Conservation (phyloP, 2,888 invertebrate species). For the Xestia xanthographa region DNA sequence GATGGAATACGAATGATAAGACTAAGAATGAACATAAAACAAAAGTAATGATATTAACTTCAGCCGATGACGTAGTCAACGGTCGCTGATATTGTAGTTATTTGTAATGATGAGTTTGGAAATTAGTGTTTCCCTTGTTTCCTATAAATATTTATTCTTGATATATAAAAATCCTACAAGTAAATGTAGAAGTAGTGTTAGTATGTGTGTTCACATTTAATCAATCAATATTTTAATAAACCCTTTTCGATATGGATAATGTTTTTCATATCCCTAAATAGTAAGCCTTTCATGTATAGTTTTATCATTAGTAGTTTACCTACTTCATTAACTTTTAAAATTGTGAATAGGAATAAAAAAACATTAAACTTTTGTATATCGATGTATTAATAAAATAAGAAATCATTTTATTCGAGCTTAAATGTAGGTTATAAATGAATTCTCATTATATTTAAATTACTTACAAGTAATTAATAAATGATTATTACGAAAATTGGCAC, state of each 20-base stretch:
- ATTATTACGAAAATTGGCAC: slow-evolving; percentile 9
- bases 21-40: background rate
- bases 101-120: background rate
- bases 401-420: background rate
- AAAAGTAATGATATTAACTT: background rate
- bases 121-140: background rate
- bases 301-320: background rate
- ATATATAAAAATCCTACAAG: background rate
- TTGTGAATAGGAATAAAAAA: background rate
- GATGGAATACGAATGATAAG: background rate
- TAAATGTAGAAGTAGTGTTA: background rate
- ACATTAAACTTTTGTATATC: background rate
- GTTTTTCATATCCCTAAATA: background rate
- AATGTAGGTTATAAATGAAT: background rate
- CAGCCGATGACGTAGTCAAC: background rate
- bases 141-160: slow-evolving; percentile 18
- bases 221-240: background rate
- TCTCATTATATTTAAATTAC: background rate
- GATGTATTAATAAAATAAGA: slow-evolving; percentile 1
- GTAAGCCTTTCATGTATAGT: background rate
- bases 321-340: background rate
- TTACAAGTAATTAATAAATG: background rate
- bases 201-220: background rate
- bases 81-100: background rate
- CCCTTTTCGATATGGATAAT: background rate